Base-by-base conservation (phyloP, 2,797 vertebrate species). In the Zalophus californianus region DNA sequence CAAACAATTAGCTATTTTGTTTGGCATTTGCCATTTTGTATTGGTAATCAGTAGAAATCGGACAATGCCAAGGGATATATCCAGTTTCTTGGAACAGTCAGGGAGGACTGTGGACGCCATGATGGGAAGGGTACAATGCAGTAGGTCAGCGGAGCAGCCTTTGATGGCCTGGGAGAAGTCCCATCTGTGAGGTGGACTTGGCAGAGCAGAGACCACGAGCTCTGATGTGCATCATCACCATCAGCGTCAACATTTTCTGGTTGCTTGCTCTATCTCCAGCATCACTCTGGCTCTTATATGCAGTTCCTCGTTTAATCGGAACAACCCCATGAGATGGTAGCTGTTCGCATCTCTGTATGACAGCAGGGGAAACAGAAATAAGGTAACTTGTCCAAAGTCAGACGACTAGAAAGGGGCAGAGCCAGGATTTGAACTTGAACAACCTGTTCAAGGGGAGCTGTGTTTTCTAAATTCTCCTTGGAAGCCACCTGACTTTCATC, bases 191-290 rank as follows among this genome's bases (percentile, higher is more conserved):
- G 50, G 38, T 27, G 8, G 32, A 6, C 64, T 80, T 52, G 14
- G 38, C 64, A 27, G 14, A 86, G 23, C 54, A 8, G 44, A n/a
- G 21, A 14, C 54, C 21, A 23, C 21, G 27, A 44, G 62, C 23
- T 3, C 20, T 0, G 20, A 27, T 66, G 12, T 20, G 6, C 5
- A 15, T 44, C 12, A 1, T 29, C 9, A 1, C n/a, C 32, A 5
- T 9, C 56, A 54, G 0, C 25, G 12, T 41, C 52, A 41, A 29
- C 48, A n/a, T 56, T 38, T 41, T 20, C 21, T 56, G 68, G 41
- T 12, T 66, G 23, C 23, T 64, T 56, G 52, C 18, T 66, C 0
- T 80, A n/a, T 58, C 79, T 50, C 56, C 1, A 3, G 64, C 2
- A 27, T 54, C 41, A 35, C 32, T 27, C 13, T 3, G 9, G 23